phyloP scores from a whole-genome alignment of 2,888 invertebrate genomes.

The Hypomecis punctinalis region DNA sequence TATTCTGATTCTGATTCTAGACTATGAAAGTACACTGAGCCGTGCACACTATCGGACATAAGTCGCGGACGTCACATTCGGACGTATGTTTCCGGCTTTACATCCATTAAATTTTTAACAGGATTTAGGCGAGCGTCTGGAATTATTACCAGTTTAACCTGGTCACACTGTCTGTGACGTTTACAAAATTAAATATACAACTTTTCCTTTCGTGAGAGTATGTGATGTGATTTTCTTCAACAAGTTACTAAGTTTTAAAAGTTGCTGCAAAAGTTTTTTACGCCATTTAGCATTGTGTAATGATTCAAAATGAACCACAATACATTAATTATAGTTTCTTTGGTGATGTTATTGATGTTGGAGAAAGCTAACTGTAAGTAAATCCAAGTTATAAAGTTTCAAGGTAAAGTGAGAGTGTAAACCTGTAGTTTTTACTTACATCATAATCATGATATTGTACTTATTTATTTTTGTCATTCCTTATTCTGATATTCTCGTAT shows the following conservation, averaged over 20 bases:
- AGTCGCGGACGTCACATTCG: too few relatives aligned
- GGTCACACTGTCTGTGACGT: too few relatives aligned
- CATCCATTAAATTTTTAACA: too few relatives aligned
- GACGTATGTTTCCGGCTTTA: too few relatives aligned
- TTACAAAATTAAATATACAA: too few relatives aligned
- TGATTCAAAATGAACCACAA: conserved; percentile 60
- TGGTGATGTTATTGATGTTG: conserved; percentile 54
- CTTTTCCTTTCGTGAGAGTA: background rate
- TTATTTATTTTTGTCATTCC: conserved; percentile 3
- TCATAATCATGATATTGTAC: background rate
- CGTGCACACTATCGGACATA: too few relatives aligned
- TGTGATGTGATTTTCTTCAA: conserved; percentile 36
- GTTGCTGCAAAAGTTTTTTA: conserved; percentile 43
- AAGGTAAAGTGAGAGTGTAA: conserved; percentile 81
- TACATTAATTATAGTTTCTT: conserved; percentile 49
- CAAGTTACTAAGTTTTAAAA: conserved; percentile 50
- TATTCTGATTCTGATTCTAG: too few relatives aligned
- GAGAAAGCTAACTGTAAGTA: conserved; percentile 73
- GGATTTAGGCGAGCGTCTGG: too few relatives aligned
- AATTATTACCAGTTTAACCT: too few relatives aligned
- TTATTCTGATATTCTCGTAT: background rate
- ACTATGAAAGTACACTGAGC: too few relatives aligned
- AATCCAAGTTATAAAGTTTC: conserved; percentile 57
- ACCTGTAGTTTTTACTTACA: conserved; percentile 17
- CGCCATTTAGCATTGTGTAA: conserved; percentile 32